Conservation (phyloP, 2,113 vertebrate species). For the pig (Sus scrofa) region T2T-Sscrofa CM000823.6:20438001-20438500, state of each 20-base stretch:
- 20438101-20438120: background rate
- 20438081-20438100: too few relatives aligned
- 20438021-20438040: background rate
- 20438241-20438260: background rate
- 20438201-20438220: background rate
- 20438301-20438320: background rate
- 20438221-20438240: background rate
- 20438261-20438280: background rate
- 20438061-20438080: background rate
- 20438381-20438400: background rate
- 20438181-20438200: background rate
- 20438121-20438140: background rate
- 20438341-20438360: conserved; percentile 10
- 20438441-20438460: background rate
- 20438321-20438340: background rate
- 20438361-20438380: conserved; percentile 39
- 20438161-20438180: background rate
- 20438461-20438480: background rate
- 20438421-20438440: conserved; percentile 11
- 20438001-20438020: background rate
- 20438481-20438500: background rate
- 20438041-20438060: background rate
- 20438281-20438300: background rate
- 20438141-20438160: background rate
- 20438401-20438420: conserved; percentile 30